phyloP scores from a whole-genome alignment of 1,140 invertebrate species.

The Elysia chlorotica region DNA sequence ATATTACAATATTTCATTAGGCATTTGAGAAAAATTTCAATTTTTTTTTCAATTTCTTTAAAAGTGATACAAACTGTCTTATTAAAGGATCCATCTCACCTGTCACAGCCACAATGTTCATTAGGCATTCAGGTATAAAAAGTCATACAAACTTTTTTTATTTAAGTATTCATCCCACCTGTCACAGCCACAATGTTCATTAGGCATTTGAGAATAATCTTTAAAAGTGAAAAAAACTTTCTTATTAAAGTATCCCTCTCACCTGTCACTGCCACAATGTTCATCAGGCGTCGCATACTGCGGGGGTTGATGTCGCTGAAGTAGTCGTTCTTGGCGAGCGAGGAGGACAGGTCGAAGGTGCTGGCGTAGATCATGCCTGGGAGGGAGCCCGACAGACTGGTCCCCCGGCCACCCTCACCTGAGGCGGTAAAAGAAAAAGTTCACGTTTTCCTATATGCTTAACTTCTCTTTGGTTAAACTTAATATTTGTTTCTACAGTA shows the following conservation, averaged over 20 bases:
- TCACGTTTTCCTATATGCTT: no score
- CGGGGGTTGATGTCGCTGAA: slow-evolving; percentile 89
- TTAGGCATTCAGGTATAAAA: slow-evolving; percentile 77
- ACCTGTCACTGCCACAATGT: slow-evolving; percentile 96
- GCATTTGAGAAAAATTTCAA: no score
- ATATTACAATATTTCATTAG: no score
- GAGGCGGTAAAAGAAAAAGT: no score
- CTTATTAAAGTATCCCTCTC: slow-evolving; percentile 26
- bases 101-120: slow-evolving; percentile 97
- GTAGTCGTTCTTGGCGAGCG: slow-evolving; percentile 59
- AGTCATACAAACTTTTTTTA: background rate
- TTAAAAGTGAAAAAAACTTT: background rate
- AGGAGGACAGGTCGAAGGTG: slow-evolving; percentile 53
- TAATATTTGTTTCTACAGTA: no score
- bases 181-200: slow-evolving; percentile 95
- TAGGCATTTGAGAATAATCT: no score
- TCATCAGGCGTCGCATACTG: slow-evolving; percentile 95
- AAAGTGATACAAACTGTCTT: background rate
- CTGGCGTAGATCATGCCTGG: slow-evolving; percentile 40
- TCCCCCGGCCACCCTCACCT: slow-evolving; percentile 15
- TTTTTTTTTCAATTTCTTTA: no score
- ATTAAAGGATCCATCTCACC: slow-evolving; percentile 65
- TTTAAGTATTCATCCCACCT: slow-evolving; percentile 65
- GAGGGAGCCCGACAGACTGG: slow-evolving; percentile 31
- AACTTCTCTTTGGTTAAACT: no score